Evolutionary conservation across 2,797 vertebrate species (phyloP).

Genomic region (Siniperca undulata): DNA sequence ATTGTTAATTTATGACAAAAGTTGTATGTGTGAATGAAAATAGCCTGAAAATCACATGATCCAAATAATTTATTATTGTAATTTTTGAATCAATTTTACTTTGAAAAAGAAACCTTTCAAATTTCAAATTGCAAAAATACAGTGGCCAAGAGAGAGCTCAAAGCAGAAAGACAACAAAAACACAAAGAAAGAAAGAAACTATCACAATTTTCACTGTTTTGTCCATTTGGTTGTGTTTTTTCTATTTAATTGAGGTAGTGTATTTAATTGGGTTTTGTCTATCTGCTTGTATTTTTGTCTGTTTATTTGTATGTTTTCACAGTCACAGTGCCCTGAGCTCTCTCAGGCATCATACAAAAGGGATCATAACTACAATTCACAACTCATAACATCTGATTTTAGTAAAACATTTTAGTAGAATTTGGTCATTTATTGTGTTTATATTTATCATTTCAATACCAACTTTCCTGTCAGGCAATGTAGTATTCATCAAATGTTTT

Average conservation of each 20-base stretch:
- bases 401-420: neutral
- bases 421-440: neutral
- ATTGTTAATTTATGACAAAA: neutral
- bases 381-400: neutral
- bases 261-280: neutral
- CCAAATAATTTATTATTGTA: neutral
- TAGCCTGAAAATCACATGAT: neutral
- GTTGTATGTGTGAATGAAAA: neutral
- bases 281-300: neutral
- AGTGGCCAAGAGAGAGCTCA: constrained; percentile 3
- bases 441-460: constrained; percentile 1
- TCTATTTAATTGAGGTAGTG: neutral
- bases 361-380: neutral
- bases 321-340: neutral
- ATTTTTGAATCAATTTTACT: neutral
- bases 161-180: constrained; percentile 6
- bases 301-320: neutral
- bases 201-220: neutral
- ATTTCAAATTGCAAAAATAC: neutral
- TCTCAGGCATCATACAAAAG: neutral
- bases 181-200: neutral
- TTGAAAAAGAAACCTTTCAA: neutral
- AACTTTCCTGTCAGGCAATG: neutral
- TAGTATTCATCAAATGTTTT: neutral
- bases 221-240: neutral